These are phyloP conservation scores for Atractosteus spatula DNA, from an alignment of 2,113 vertebrate species.

Conservation along the genomic window DNA sequence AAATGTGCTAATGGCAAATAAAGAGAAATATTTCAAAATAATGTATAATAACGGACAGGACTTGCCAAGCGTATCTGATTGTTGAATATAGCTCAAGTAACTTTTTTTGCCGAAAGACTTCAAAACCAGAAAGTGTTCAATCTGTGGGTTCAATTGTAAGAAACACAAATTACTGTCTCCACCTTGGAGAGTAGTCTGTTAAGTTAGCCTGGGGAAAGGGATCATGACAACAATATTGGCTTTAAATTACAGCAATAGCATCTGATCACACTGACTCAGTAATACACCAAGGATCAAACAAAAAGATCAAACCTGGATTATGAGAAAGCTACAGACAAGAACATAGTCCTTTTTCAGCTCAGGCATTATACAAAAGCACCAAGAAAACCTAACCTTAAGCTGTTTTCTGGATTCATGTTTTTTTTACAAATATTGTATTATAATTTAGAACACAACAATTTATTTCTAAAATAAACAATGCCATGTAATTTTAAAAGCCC, in stretches of 20 bases:
- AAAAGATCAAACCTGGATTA: constrained; percentile 74
- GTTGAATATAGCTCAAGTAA: constrained; percentile 23
- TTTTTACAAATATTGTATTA: constrained; percentile 49
- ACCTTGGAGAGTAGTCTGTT: constrained; percentile 39
- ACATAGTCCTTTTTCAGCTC: constrained; percentile 42
- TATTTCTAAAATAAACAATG: constrained; percentile 35
- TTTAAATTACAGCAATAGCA: constrained; percentile 71
- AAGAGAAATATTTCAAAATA: not conserved
- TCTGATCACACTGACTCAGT: constrained; percentile 67
- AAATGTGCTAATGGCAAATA: not conserved
- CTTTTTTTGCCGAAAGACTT: not conserved
- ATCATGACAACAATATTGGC: constrained; percentile 71
- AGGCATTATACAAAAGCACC: constrained; percentile 28
- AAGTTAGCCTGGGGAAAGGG: constrained; percentile 57
- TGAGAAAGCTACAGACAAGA: constrained; percentile 69
- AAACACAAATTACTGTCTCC: constrained; percentile 45
- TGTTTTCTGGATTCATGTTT: constrained; percentile 39
- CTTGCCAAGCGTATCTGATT: constrained; percentile 13
- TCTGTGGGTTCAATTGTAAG: constrained; percentile 51
- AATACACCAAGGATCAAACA: constrained; percentile 69
- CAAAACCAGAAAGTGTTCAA: constrained; percentile 26
- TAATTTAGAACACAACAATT: constrained; percentile 52
- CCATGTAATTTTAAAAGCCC: no score
- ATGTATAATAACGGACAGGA: constrained; percentile 11
- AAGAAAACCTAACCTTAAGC: constrained; percentile 55